Evolutionary conservation across 1,140 invertebrate genomes (phyloP), one percentile per base, ranked within the genome.

Genomic region (Anoplolepis gracilipes): DNA sequence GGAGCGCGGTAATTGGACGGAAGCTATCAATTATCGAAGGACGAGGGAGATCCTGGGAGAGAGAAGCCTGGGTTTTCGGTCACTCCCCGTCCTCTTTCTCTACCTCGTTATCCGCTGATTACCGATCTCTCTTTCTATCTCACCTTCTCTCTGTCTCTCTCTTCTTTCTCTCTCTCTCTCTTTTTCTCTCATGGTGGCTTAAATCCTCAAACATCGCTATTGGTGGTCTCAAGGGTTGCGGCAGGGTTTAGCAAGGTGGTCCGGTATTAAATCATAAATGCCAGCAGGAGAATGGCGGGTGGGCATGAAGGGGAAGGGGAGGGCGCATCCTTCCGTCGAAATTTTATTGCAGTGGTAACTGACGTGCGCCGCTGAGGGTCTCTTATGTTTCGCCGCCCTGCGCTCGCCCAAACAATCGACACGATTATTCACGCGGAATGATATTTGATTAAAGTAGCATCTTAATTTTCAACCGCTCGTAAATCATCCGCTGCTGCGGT

Each of bases 1-100:
- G 77, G 59, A 87, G 69, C 85, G 85, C 85, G 87, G 88, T 92
- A 92, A 92, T 92, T 92, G 87, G 91, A 85, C 91, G 90, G 87
- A 90, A 92, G 87, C 87, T 87, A 91, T 90, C 86, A 87, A 91
- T 91, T 90, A 91, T 78, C 84, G 78, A 87, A 88, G 85, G 62
- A 85, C 82, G 67, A 89, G 79, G 42, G 69, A 81, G 59, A n/a
- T 84, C 61, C 78, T 49, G 59, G 59, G 70, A 87, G 85, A 87
- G 85, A 76, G 76, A 69, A 67, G 76, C 79, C 73, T 81, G 76
- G 70, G 73, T 69, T 85, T 65, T 79, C 62, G 61, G 78, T 67
- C 69, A 77, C 65, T 65, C 10, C 65, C 61, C 79, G n/a, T 72
- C 62, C 59, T 79, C 55, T 86, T 57, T 46, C 82, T 46, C 39